Base-by-base conservation (phyloP, 1,140 invertebrate species). In the Schlechtendalia chinensis region DNA sequence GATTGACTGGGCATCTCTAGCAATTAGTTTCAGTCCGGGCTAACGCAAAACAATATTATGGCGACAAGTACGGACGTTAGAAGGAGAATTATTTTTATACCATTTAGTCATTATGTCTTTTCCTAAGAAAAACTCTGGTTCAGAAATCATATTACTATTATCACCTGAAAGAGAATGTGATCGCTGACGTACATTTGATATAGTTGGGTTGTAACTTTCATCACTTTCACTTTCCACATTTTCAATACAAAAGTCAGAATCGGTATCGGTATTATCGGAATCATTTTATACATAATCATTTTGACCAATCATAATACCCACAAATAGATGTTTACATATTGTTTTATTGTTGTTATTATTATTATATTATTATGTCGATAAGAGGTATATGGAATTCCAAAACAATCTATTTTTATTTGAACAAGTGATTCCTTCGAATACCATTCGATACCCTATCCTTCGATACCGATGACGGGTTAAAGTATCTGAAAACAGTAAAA, bases 1-100 rank as follows among this genome's bases (percentile, higher is more conserved):
- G 54, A 83, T 56, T 74, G 81, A 82, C 83, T 83, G 83, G 22
- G 82, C 82, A 50, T 79, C 79, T 45, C 80, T 83, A 74, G 82
- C 82, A 56, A 75, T 22, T 65, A 47, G 8, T 82, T 83, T 83
- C 39, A 45, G 5, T 45, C 10, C 39, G 39, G 39, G 39, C 39
- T 5, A 45, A 45, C 10, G 39, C 39, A 67, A 67, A 39, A 67
- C 32, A 45, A 45, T 67, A 45, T 67, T 67, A 67, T n/a, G 39
- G 10, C 39, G 63, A 45, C 32, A 45, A n/a, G 32, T 67, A 67
- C 63, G 32, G 19, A 39, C 19, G 39, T 67, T 67, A 47, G 10
- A 19, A 67, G 63, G 39, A 6, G 63, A 5, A 67, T 22, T 67
- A 45, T 67, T 45, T 67, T 67, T 67, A 67, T 67, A 45, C 32